These are phyloP conservation scores for Chrysomallon squamiferum DNA, from an alignment of 1,140 invertebrate species.

Conservation along the genomic window DNA sequence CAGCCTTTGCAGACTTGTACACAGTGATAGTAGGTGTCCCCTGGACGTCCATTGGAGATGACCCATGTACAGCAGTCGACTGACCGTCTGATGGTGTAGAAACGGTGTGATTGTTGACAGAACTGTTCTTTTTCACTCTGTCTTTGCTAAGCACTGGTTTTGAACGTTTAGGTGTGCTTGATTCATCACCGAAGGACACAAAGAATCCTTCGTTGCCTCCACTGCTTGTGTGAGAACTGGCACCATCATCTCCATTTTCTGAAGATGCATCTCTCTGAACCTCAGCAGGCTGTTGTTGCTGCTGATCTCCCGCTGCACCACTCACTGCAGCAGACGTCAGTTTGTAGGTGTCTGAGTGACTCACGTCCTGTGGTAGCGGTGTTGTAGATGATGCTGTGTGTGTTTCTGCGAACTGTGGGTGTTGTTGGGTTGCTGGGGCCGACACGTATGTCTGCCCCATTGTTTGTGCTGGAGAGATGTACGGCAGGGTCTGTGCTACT, in stretches of 20 bases:
- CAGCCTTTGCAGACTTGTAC: no score
- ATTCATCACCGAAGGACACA: slow-evolving; percentile 87
- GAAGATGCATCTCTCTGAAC: not conserved
- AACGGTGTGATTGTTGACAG: no score
- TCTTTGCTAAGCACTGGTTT: slow-evolving; percentile 62
- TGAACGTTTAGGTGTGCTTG: slow-evolving; percentile 75
- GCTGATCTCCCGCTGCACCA: not conserved
- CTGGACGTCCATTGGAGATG: no score
- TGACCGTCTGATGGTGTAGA: no score
- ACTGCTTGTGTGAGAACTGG: slow-evolving; percentile 2
- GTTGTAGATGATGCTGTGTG: no score
- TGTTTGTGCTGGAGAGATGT: not conserved
- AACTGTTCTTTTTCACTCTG: slow-evolving; percentile 4
- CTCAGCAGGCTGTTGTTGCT: not conserved
- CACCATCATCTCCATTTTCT: not conserved
- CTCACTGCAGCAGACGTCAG: no score
- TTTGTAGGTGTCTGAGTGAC: no score
- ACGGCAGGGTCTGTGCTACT: no score
- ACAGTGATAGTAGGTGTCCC: no score
- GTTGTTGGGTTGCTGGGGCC: not conserved
- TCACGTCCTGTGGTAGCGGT: no score
- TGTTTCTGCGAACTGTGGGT: no score
- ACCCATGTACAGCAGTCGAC: no score
- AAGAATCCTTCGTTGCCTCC: slow-evolving; percentile 79
- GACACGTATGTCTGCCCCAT: not conserved